Evolutionary conservation across 2,113 vertebrate genomes (phyloP).

Genomic region (Eleginops maclovinus): DNA sequence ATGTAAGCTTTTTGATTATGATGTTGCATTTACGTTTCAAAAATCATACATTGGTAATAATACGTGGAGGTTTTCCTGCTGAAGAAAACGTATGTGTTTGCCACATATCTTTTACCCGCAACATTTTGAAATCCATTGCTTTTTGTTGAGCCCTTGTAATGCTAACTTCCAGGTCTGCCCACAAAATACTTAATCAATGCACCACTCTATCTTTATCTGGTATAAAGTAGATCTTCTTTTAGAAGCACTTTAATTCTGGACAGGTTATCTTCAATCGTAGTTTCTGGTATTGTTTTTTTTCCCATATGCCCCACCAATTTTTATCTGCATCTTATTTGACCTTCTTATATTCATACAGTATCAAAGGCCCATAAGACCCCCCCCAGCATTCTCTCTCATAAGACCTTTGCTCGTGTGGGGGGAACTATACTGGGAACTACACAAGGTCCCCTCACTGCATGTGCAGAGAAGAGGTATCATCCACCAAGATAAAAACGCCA

Average conservation of each 20-base stretch:
- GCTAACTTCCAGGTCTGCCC: too few relatives aligned
- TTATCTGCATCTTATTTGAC: too few relatives aligned
- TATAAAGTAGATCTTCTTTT: neutral
- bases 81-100: too few relatives aligned
- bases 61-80: too few relatives aligned
- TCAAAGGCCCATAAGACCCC: neutral
- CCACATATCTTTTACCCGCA: too few relatives aligned
- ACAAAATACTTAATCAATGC: too few relatives aligned
- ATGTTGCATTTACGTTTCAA: too few relatives aligned
- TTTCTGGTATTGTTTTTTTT: neutral
- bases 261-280: neutral
- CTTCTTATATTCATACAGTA: neutral
- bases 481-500: neutral
- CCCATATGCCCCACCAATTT: neutral
- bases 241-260: neutral
- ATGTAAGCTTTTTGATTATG: too few relatives aligned
- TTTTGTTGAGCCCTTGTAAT: too few relatives aligned
- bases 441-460: neutral
- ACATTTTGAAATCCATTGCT: too few relatives aligned
- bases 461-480: neutral
- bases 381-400: neutral
- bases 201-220: too few relatives aligned
- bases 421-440: neutral
- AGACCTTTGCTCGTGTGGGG: neutral
- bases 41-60: too few relatives aligned